Base-by-base conservation (phyloP, 2,113 vertebrate species). In the Eulemur rufifrons region DNA sequence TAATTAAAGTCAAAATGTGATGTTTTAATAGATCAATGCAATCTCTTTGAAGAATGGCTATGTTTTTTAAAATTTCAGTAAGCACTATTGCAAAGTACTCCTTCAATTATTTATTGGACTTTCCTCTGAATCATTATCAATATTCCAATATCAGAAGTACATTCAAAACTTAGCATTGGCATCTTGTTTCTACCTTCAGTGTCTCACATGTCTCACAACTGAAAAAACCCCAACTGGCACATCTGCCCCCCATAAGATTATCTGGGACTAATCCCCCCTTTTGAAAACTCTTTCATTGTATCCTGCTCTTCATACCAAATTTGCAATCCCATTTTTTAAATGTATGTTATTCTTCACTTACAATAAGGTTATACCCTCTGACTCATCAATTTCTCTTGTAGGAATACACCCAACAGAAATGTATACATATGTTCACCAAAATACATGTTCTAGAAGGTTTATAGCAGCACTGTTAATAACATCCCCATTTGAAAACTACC, bases 1-100 rank as follows among this genome's bases (percentile, higher is more conserved):
- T 71, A 95, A 34, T 83, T 71, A 86, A 94, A 94, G 45, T 52
- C 50, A 94, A 92, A 29, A 11, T 78, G 18, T 23, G 54, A 86
- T 5, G 17, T 59, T 86, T 76, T 87, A 54, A 37, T 64, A 66
- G 63, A 52, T 50, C 54, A 29, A 8, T 94, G 4, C 13, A 50
- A 21, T n/a, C 21, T 80, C 37, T 64, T 94, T 68, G 21, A 90
- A 74, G 10, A 87, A 86, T 50, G 54, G 25, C 63, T 63, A 39
- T 8, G 4, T 25, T 91, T 83, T 94, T 71, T 25, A 71, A 86
- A 39, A 25, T 59, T 54, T 90, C 81, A 11, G 8, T 37, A 85
- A 89, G n/a, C 10, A 61, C 20, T 34, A 34, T 34, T 85, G 1
- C 76, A 71, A 93, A 94, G 14, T 86, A 73, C 1, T 17, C 13